A percentile compares a stretch with the other conserved stretches of the same genome.
These are phyloP conservation scores for Labrus mixtus DNA, from an alignment of 2,113 vertebrate genomes.

Conservation along the genomic window DNA sequence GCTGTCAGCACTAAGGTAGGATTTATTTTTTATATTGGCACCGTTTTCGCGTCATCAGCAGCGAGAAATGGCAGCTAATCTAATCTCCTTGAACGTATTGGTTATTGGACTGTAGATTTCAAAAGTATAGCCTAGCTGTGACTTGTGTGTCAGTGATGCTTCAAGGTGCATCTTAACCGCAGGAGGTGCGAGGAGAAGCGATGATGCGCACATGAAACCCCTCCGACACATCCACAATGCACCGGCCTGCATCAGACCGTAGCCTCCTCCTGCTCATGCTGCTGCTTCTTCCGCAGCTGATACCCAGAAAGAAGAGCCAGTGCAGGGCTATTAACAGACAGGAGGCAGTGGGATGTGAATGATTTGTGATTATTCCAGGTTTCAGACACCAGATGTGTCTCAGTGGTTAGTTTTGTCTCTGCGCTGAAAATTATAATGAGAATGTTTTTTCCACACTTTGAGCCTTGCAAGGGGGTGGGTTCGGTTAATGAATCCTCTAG, in stretches of 20 bases:
- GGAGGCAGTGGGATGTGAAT: slow-evolving; percentile 65
- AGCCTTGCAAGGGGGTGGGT: slow-evolving; percentile 20
- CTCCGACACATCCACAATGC: slow-evolving; percentile 52
- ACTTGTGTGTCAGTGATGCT: slow-evolving; percentile 31
- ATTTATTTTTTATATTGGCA: neutral
- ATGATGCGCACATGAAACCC: slow-evolving; percentile 39
- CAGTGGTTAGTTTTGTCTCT: slow-evolving; percentile 32
- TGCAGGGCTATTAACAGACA: slow-evolving; percentile 47
- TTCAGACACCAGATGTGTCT: slow-evolving; percentile 71
- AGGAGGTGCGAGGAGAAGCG: slow-evolving; percentile 37
- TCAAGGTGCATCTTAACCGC: slow-evolving; percentile 17
- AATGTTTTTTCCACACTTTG: slow-evolving; percentile 13
- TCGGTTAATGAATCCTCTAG: slow-evolving; percentile 37
- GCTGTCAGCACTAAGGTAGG: slow-evolving; percentile 69
- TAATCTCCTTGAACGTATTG: neutral
- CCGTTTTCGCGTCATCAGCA: neutral
- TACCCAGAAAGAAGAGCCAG: slow-evolving; percentile 42
- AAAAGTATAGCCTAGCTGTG: neutral
- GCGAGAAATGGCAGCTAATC: neutral
- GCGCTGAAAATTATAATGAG: slow-evolving; percentile 52
- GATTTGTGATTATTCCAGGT: slow-evolving; percentile 58
- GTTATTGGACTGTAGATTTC: neutral
- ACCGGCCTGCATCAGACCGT: slow-evolving; percentile 64
- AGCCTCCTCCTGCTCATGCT: slow-evolving; percentile 27
- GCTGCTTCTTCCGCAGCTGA: slow-evolving; percentile 71